Evolutionary conservation across 2,888 invertebrate genomes (phyloP).

Genomic region (Dioctria rufipes): DNA sequence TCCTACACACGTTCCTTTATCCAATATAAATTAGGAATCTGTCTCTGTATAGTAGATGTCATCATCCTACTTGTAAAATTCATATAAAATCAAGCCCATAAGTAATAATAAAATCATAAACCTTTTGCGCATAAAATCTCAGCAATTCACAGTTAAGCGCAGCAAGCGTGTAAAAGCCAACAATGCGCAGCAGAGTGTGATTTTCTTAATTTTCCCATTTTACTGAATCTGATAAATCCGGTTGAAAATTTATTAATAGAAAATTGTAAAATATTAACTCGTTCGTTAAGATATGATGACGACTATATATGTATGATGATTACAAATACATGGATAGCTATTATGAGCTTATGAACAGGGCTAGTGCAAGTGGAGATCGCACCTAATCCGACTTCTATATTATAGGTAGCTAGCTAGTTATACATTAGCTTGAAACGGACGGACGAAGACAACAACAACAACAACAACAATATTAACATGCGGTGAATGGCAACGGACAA

Average conservation of each 20-base stretch:
- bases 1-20: too few species aligned
- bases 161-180: background rate
- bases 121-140: background rate
- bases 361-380: background rate
- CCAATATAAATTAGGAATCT: too few species aligned
- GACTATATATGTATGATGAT: conserved; percentile 54
- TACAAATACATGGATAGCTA: background rate
- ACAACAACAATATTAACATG: background rate
- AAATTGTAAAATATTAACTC: conserved; percentile 72
- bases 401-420: background rate
- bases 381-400: too few species aligned
- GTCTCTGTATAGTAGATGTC: too few species aligned
- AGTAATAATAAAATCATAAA: background rate
- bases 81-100: background rate
- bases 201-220: conserved; percentile 35
- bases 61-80: too few species aligned
- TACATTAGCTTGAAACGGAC: background rate
- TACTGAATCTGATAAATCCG: conserved; percentile 42
- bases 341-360: background rate
- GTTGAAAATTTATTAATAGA: conserved; percentile 69
- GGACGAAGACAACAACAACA: background rate
- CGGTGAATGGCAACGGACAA: background rate
- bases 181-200: conserved; percentile 10
- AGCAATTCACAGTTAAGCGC: background rate
- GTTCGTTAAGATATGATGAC: conserved; percentile 68